A percentile compares a stretch with the other conserved stretches of the same genome.
Evolutionary conservation across 1,140 invertebrate genomes (phyloP).

Genomic region (Bathynomus jamesi): DNA sequence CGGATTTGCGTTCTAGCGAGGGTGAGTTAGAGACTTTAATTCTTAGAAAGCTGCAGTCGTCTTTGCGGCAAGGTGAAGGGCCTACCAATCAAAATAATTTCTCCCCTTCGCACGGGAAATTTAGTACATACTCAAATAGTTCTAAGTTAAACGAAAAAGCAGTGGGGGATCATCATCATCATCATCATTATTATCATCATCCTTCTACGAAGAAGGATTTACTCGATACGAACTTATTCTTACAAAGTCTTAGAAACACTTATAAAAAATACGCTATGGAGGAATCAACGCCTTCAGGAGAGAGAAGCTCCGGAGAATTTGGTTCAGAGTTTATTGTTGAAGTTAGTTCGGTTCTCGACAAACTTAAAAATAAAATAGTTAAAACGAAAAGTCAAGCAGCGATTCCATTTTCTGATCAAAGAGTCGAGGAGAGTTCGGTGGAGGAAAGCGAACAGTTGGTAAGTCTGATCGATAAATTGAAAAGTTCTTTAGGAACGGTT

Average conservation of each 20-base stretch:
- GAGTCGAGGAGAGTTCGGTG: background rate
- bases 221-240: background rate
- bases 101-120: background rate
- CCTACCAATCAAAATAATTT: background rate
- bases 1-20: background rate
- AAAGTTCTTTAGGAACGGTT: conserved; percentile 52
- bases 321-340: conserved; percentile 56
- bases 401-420: background rate
- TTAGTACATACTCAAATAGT: background rate
- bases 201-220: background rate
- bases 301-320: conserved; percentile 17
- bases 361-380: conserved; percentile 50
- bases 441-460: conserved; percentile 57
- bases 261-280: background rate
- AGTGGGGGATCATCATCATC: background rate
- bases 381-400: conserved; percentile 42
- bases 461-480: conserved; percentile 61
- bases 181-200: too few relatives aligned
- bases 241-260: background rate
- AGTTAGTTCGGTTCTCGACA: conserved; percentile 64
- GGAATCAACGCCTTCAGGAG: background rate
- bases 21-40: background rate
- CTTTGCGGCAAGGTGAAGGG: background rate
- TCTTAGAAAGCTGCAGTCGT: background rate
- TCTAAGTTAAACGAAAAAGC: background rate